Base-by-base conservation (phyloP, 2,888 invertebrate species). In the Drosophila neonasuta region DNA sequence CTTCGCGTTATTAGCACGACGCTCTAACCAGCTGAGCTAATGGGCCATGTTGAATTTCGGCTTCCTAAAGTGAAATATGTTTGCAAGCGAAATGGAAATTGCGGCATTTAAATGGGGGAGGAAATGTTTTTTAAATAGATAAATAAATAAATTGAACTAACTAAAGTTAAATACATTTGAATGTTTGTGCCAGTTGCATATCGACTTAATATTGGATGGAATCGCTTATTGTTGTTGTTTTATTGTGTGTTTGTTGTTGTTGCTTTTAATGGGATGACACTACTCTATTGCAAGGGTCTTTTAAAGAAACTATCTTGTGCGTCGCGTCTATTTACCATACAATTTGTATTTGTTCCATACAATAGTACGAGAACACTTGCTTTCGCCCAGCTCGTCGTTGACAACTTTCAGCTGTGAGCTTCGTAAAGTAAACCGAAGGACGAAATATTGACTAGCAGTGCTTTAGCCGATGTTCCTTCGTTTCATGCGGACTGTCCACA, bases 1-100 rank as follows among this genome's bases (percentile, higher is more conserved):
- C n/a, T n/a, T n/a, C 77, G 75, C 79, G 82, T 85, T 82, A 77
- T 75, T 79, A 83, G 83, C 83, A 83, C 84, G 86, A 86, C 81
- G 86, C 84, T 86, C 81, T 83, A 86, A 74, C 83, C 83, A 86
- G 65, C 86, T 83, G 83, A 86, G 83, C 83, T 86, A 83, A 83
- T 86, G 83, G 84, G 83, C 80, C 83, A 15, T 30, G 20, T 1
- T 61, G 15, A 3, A 3, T 20, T 1, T 0, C 0, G 0, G 0
- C 1, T 2, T 0, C 30, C 32, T 24, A 59, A 52, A 36, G n/a
- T 24, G 6, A 41, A 57, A 30, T n/a, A 56, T 48, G 8, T 36
- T 24, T 29, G 7, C 5, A 15, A 29, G 2, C 1, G 15, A 17
- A 39, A 24, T 13, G 6, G 20, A n/a, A 30, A 9, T n/a, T 17